Evolutionary conservation across 2,797 vertebrate species (phyloP).

Genomic region (Epinephelus coioides): DNA sequence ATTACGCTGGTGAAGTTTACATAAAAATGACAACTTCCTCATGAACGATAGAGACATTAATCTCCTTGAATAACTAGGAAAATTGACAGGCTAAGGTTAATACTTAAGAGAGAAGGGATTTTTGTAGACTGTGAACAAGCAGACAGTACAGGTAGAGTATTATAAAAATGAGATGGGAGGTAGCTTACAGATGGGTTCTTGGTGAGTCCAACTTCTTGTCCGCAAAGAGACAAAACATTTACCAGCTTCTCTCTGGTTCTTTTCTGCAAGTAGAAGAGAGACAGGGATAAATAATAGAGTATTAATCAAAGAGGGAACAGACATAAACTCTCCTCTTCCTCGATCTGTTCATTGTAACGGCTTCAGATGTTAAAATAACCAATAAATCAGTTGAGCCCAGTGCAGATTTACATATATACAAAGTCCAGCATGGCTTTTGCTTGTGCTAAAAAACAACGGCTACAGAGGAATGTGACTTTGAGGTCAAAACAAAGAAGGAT

Average conservation of each 20-base stretch:
- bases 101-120: no score
- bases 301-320: background rate
- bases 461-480: slow-evolving; percentile 6
- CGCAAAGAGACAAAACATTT: slow-evolving; percentile 96
- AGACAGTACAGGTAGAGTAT: background rate
- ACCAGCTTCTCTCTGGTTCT: slow-evolving; percentile 98
- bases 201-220: slow-evolving; percentile 97
- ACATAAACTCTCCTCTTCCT: background rate
- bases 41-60: background rate
- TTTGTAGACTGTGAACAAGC: background rate
- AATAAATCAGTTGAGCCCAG: slow-evolving; percentile 3
- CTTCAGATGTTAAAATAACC: slow-evolving; percentile 8
- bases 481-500: slow-evolving; percentile 7
- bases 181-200: slow-evolving; percentile 97
- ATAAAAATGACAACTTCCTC: background rate
- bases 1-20: background rate
- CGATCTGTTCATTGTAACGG: no score
- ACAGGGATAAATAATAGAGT: background rate
- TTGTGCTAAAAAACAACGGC: background rate
- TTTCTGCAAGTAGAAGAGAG: slow-evolving; percentile 88
- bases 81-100: no score
- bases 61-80: background rate
- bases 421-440: background rate
- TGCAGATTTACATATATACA: background rate
- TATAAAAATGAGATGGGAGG: background rate